Evolutionary conservation across 2,113 vertebrate species (phyloP), one percentile per base, ranked within the genome.

Genomic region (Ovibos moschatus): DNA sequence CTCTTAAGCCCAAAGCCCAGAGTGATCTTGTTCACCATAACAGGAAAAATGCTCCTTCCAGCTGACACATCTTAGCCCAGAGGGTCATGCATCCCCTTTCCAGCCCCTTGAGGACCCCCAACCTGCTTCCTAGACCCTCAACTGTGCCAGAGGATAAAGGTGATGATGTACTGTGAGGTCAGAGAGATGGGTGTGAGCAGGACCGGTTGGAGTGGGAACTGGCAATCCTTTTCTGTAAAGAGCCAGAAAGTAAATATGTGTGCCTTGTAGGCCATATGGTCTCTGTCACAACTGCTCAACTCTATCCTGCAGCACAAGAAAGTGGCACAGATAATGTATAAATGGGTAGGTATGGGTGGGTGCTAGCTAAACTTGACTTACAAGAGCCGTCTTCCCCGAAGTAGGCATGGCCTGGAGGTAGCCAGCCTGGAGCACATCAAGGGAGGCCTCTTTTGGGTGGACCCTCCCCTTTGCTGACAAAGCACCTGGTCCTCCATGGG

Each of bases 1-100:
- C 47, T 33, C 71, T 6, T 3, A 33, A 43, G 62, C 57, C 62
- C 13, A 40, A n/a, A 58, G 55, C 27, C 10, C 51, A 16, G 79
- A 23, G 16, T 2, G 4, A 9, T 10, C 33, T 3, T 25, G 0
- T 6, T 7, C 2, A 5, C 33, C 33, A 3, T 10, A 0, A 5
- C 2, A 51, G 8, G 4, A 9, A 30, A 28, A 27, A 16, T 0
- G 1, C 1, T 25, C 13, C 51, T 86, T 30, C 53, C 28, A 0
- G 28, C 3, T 17, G 1, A 28, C 3, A 50, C 30, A 2, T 0
- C 43, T 25, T 25, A 7, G 43, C 28, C 47, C 55, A 9, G 43
- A 57, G 36, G 2, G 4, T 2, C 1, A 27, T 30, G 0, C 1
- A 1, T 27, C 43, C 11, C 23, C 1, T 3, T 4, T 11, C 67